phyloP scores from a whole-genome alignment of 2,888 invertebrate genomes.

The Stenichneumon culpator region DNA sequence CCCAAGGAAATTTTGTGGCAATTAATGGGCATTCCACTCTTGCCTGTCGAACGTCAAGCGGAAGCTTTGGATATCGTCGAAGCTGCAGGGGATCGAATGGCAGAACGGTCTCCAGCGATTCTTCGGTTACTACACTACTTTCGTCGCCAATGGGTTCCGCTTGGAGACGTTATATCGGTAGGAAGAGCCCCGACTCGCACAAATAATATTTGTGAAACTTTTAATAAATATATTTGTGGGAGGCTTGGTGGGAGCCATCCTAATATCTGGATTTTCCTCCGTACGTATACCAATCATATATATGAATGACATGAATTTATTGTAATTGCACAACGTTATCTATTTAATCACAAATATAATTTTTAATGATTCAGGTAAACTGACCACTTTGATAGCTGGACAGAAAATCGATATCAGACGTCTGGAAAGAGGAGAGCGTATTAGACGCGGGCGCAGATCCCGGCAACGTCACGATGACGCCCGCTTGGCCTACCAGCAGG shows the following conservation, averaged over 20 bases:
- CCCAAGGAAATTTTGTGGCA: conserved; percentile 5
- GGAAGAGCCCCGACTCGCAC: conserved; percentile 9
- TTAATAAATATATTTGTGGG: conserved; percentile 8
- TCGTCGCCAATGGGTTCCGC: conserved; percentile 16
- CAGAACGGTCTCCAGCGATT: not conserved
- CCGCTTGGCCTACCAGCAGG: not conserved
- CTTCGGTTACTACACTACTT: not conserved
- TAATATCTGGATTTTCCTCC: not conserved
- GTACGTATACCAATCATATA: too few species aligned
- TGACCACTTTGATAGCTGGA: not conserved
- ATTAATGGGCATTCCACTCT: conserved; percentile 15
- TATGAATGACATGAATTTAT: too few species aligned
- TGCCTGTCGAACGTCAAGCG: conserved; percentile 1
- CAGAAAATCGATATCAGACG: not conserved
- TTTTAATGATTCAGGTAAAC: not conserved
- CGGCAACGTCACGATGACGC: conserved; percentile 19
- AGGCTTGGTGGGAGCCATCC: conserved; percentile 21
- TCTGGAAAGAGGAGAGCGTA: not conserved
- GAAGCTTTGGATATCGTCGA: conserved; percentile 2
- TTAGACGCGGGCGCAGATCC: too few species aligned
- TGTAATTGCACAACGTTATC: too few species aligned
- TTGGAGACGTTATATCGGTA: not conserved
- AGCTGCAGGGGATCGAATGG: not conserved
- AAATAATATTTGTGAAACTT: conserved; percentile 8
- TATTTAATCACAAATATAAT: not conserved